Conservation (phyloP, 2,113 vertebrate species). For the Pseudorectes ferrugineus region DNA sequence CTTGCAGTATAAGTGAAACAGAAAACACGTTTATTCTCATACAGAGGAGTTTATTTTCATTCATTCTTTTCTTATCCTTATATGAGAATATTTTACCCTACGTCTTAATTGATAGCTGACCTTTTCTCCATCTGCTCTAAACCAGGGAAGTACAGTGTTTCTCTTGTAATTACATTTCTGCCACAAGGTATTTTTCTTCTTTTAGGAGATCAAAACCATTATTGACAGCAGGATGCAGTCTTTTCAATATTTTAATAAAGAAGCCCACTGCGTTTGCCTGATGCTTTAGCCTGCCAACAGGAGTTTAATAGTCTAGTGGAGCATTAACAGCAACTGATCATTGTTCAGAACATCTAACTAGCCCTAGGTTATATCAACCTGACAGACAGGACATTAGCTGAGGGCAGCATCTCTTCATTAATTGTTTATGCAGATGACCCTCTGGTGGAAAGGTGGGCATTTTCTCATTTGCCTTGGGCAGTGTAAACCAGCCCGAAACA, state of each 20-base stretch:
- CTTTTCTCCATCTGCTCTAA: constrained; percentile 53
- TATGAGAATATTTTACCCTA: constrained; percentile 36
- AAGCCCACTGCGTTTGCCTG: constrained; percentile 1
- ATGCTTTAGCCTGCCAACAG: constrained; percentile 18
- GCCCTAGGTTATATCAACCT: constrained; percentile 16
- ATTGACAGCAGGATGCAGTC: constrained; percentile 49
- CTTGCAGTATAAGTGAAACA: neutral
- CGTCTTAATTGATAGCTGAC: constrained; percentile 50
- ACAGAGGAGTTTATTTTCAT: constrained; percentile 3
- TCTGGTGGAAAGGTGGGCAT: neutral
- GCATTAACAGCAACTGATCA: neutral
- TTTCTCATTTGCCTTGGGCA: constrained; percentile 22
- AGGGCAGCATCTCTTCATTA: constrained; percentile 27
- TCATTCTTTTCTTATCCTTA: neutral
- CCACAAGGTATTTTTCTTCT: constrained; percentile 52
- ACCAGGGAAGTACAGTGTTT: constrained; percentile 10
- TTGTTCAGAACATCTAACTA: constrained; percentile 19
- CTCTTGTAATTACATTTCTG: constrained; percentile 62
- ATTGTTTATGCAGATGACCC: constrained; percentile 24
- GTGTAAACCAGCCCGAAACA: neutral
- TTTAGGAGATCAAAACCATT: constrained; percentile 52
- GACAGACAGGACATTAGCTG: neutral
- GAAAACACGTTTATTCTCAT: neutral
- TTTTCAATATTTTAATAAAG: constrained; percentile 63
- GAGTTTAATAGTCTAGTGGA: constrained; percentile 27